These are phyloP conservation scores for Pandemis corylana DNA, from an alignment of 2,888 invertebrate genomes.

Conservation along the genomic window DNA sequence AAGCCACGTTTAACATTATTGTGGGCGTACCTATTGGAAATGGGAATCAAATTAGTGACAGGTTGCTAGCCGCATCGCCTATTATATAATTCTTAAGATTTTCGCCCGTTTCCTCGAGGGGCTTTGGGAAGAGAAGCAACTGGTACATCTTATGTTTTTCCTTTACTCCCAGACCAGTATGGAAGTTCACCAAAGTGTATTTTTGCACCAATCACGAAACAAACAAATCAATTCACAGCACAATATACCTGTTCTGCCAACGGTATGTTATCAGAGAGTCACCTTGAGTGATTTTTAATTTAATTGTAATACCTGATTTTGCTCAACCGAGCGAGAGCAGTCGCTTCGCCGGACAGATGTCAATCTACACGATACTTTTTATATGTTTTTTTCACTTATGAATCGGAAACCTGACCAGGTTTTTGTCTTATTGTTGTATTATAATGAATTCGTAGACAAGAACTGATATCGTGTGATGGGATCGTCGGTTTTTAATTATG, in stretches of 20 bases:
- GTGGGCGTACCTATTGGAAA: too few species aligned
- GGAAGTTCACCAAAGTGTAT: too few species aligned
- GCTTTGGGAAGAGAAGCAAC: too few species aligned
- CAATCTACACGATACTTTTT: conserved; percentile 70
- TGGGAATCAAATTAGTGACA: too few species aligned
- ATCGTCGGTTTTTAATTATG: conserved; percentile 50
- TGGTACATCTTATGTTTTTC: too few species aligned
- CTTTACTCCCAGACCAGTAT: too few species aligned
- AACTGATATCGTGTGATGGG: conserved; percentile 64
- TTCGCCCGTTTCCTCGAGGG: too few species aligned
- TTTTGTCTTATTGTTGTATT: conserved; percentile 71
- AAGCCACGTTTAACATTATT: too few species aligned
- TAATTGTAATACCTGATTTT: conserved; percentile 84
- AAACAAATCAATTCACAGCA: conserved; percentile 1
- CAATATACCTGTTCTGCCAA: conserved; percentile 19
- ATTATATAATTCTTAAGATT: too few species aligned
- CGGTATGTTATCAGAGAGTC: conserved; percentile 66
- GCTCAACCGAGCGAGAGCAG: conserved; percentile 73
- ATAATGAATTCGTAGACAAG: conserved; percentile 69
- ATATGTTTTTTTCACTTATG: conserved; percentile 55
- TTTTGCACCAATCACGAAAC: neutral
- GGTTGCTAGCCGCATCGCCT: too few species aligned
- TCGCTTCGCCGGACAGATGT: conserved; percentile 75
- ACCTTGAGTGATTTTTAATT: conserved; percentile 82
- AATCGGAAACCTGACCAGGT: conserved; percentile 53